These are phyloP conservation scores for Pseudomyrmex gracilis DNA, from an alignment of 1,140 invertebrate genomes.

Conservation along the genomic window DNA sequence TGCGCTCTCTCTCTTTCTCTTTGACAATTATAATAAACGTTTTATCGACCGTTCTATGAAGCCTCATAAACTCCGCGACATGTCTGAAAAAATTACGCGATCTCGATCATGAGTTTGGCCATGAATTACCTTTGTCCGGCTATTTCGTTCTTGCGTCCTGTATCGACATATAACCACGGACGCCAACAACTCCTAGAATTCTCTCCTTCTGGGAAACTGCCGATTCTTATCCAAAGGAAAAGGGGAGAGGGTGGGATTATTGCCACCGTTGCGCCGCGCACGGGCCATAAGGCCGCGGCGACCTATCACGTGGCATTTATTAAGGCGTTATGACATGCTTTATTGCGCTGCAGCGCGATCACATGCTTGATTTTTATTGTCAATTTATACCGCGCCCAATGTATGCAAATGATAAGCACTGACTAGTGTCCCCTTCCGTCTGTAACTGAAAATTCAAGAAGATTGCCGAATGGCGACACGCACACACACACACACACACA, in stretches of 20 bases:
- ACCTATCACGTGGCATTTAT: conserved; percentile 69
- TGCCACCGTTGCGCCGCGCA: conserved; percentile 44
- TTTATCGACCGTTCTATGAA: background rate
- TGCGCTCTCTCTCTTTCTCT: no score
- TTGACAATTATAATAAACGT: background rate
- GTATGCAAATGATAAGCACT: conserved; percentile 57
- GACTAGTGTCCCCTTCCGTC: background rate
- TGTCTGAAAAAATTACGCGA: background rate
- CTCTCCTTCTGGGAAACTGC: conserved; percentile 47
- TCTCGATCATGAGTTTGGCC: background rate
- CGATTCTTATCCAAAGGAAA: conserved; percentile 66
- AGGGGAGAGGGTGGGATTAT: conserved; percentile 64
- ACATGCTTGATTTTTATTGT: conserved; percentile 61
- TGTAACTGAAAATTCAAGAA: background rate
- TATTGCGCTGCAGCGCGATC: conserved; percentile 57
- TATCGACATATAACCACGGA: conserved; percentile 45
- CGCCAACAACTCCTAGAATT: conserved; percentile 33
- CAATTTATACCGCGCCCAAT: conserved; percentile 9
- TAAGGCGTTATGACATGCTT: conserved; percentile 65
- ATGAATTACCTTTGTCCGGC: background rate
- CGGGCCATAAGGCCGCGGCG: conserved; percentile 38
- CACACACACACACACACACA: no score
- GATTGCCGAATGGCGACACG: background rate
- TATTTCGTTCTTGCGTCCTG: conserved; percentile 35
- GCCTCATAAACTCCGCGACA: background rate